Evolutionary conservation across 53 echinoderm and acorn worm genomes (phyloP), one percentile per base, ranked within the genome.

Genomic region (Holothuria scabra): DNA sequence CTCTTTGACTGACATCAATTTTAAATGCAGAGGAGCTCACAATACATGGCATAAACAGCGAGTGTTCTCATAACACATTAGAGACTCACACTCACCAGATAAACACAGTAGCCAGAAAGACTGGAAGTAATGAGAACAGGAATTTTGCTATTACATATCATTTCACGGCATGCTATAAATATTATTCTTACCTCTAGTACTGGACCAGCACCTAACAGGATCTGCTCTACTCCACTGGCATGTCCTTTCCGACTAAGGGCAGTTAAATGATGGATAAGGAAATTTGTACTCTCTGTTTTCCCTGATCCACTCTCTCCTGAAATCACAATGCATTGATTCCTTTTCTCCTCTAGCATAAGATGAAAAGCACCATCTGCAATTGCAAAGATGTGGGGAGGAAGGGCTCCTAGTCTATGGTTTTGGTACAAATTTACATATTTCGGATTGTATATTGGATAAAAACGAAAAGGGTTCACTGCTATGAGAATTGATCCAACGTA

Each of bases 281-380:
- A 81, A 59, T 94, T 99, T 19, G 99, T 99, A 74, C 94, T 94
- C 82, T 99, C 99, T 22, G 99, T 99, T 75, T 99, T 99, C 22
- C 99, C 99, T 25, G 99, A 99, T 26, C 99, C 99, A 65, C 99
- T 99, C 63, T 99, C 99, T 30, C 99, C 99, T 12, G 99, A 99
- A 64, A 99, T 99, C 67, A 99, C 99, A 46, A 99, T 94, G 32
- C 94, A 94, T 82, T 94, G 94, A 80, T 92, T 99, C 67, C 89
- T 84, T 61, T 95, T 99, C 84, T 99, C 94, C 85, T 92, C 87
- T 30, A 99, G 87, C 99, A 99, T 99, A 24, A 91, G 89, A 64
- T 99, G 99, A 70, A 99, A 99, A 3, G 99, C 94, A 20, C 92
- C 91, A 56, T 99, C 99, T 19, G 99, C 99, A 56, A 99, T 92